Evolutionary conservation across 2,888 invertebrate species (phyloP), one percentile per base, ranked within the genome.

Genomic region (Timandra comae): DNA sequence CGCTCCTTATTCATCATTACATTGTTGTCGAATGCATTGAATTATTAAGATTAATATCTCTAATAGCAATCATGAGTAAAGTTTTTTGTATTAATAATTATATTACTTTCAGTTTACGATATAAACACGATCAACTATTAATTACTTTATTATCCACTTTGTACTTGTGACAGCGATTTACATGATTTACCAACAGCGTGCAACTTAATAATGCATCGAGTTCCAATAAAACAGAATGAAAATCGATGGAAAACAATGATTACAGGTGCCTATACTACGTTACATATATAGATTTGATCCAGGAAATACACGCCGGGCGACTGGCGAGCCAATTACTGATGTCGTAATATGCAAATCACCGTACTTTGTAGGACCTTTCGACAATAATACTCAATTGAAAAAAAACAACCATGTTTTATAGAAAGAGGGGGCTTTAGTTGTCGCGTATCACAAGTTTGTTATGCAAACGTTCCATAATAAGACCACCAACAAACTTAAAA

Each of bases 271-370:
- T 45, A 47, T 44, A 46, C 46, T 25, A 16, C 16, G 16, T 29
- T 24, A 10, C 24, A 6, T 24, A 10, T 9, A 6, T 11, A 21
- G 25, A 41, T 51, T 55, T 56, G 56, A 63, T 56, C 47, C 46
- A 43, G 54, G 49, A 51, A 58, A 55, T 56, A 49, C 53, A 47
- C 38, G 52, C 49, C 53, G 56, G 57, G 50, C 50, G 56, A 42
- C 39, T 48, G 50, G 44, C 49, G 39, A 37, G 44, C 52, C 56
- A 43, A 43, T 43, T 41, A 40, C 41, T 39, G n/a, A n/a, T n/a
- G 52, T 55, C 56, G 61, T 64, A 57, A 56, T 62, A 68, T 65
- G 68, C 59, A 69, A 64, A 70, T 68, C 47, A 44, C 49, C 48
- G 57, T 62, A 62, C 58, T 63, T 67, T 65, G 63, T 52, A 43